A percentile compares a stretch with the other conserved stretches of the same genome.
These are phyloP conservation scores for Hololepta plana DNA, from an alignment of 2,888 invertebrate species.

Conservation along the genomic window DNA sequence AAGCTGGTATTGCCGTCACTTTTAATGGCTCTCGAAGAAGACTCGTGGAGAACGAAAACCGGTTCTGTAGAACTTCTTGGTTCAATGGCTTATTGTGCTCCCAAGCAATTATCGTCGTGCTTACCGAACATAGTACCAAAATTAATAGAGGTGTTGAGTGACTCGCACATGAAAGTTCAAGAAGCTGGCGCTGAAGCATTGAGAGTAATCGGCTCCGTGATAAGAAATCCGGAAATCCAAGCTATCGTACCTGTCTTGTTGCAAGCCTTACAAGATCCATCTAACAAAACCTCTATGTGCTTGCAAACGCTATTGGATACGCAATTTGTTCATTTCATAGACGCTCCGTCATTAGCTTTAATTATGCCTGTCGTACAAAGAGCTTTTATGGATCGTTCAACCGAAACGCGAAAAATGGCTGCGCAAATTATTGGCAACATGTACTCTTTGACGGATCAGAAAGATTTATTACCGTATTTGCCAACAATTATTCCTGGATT, in stretches of 20 bases:
- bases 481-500: conserved; percentile 92
- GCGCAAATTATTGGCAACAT: conserved; percentile 99
- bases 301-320: conserved; percentile 88
- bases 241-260: conserved; percentile 76
- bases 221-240: conserved; percentile 96
- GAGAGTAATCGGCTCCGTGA: conserved; percentile 92
- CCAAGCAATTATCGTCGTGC: conserved; percentile 94
- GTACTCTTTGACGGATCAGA: conserved; percentile 97
- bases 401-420: conserved; percentile 97
- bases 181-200: conserved; percentile 93
- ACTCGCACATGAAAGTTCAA: conserved; percentile 94
- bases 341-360: conserved; percentile 92
- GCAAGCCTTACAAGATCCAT: conserved; percentile 89
- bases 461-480: conserved; percentile 91
- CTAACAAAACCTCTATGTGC: conserved; percentile 82
- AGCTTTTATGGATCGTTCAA: conserved; percentile 93
- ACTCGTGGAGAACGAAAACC: conserved; percentile 97
- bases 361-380: conserved; percentile 99
- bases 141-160: conserved; percentile 88
- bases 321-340: conserved; percentile 97
- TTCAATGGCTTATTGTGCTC: conserved; percentile 98
- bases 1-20: conserved; percentile 91
- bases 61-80: conserved; percentile 91
- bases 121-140: conserved; percentile 96
- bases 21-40: conserved; percentile 84